These are phyloP conservation scores for Toxostoma redivivum DNA, from an alignment of 2,113 vertebrate species.

Conservation along the genomic window DNA sequence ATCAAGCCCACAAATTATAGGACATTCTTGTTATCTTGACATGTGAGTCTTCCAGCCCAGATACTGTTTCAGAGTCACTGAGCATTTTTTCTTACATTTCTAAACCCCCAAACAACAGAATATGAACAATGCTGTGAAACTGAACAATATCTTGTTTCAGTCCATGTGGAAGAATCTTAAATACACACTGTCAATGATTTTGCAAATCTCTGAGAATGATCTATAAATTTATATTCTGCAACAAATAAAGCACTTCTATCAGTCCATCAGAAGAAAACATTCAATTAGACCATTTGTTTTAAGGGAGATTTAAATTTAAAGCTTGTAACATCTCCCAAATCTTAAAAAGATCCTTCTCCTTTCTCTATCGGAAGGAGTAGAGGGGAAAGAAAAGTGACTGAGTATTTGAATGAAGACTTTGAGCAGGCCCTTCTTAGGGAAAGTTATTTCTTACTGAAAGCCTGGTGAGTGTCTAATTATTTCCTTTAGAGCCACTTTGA, in stretches of 20 bases:
- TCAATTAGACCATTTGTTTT: constrained; percentile 11
- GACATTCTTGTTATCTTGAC: background rate
- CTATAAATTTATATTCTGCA: background rate
- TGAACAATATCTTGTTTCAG: background rate
- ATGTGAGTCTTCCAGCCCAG: background rate
- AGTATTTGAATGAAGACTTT: constrained; percentile 1
- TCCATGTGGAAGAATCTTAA: background rate
- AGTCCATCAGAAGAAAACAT: background rate
- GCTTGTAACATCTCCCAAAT: background rate
- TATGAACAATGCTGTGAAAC: background rate
- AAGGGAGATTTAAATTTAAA: constrained; percentile 13
- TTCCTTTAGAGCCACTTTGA: constrained; percentile 35
- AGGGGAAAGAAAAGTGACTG: background rate
- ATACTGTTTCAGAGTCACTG: background rate
- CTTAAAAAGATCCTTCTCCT: background rate
- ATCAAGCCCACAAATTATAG: background rate
- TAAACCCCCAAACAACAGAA: background rate
- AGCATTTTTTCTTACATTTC: background rate
- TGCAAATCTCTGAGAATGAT: background rate
- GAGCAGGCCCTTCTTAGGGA: constrained; percentile 23
- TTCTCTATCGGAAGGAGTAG: background rate
- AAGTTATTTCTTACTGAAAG: constrained; percentile 56
- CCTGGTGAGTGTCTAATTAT: constrained; percentile 7
- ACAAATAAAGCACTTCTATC: background rate
- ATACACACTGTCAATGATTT: background rate